Percentiles rank a stretch among this genome's conserved stretches.
phyloP scores from a whole-genome alignment of 2,797 vertebrate genomes.

The Peromyscus melanophrys region DNA sequence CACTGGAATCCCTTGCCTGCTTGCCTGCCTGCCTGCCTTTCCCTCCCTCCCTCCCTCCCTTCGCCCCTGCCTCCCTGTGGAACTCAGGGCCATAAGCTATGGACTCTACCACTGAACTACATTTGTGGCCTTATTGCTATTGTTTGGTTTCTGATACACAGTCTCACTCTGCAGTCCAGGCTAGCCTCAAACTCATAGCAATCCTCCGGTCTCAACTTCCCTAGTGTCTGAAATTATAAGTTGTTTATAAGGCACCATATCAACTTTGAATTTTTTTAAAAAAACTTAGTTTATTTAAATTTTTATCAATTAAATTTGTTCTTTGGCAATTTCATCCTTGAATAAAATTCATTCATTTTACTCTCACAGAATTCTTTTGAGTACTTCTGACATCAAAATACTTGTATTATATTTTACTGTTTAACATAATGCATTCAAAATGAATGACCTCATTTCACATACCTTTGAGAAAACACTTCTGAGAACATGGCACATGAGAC shows the following conservation, averaged over 20 bases:
- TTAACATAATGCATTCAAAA: constrained; percentile 44
- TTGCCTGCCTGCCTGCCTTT: not conserved
- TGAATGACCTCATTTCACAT: constrained; percentile 53
- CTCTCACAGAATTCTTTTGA: not conserved
- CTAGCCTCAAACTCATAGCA: not conserved
- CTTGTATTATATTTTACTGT: constrained; percentile 46
- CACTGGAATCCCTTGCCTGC: not conserved
- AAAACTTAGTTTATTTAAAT: not conserved
- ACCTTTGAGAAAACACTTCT: constrained; percentile 27
- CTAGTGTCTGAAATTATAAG: not conserved
- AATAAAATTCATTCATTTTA: not conserved
- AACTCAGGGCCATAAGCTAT: not conserved
- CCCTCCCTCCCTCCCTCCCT: not conserved
- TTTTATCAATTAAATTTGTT: not conserved
- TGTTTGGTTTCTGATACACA: not conserved
- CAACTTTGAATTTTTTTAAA: not conserved
- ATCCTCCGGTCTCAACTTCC: not conserved
- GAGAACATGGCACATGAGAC: constrained; percentile 64
- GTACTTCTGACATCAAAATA: constrained; percentile 20
- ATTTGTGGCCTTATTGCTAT: not conserved
- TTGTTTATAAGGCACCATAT: not conserved
- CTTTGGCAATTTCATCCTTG: not conserved
- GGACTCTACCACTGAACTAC: not conserved
- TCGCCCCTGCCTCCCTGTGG: too few species aligned
- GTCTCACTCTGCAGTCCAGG: not conserved